Evolutionary conservation across 1,140 invertebrate species (phyloP).

Genomic region (Protaetia brevitarsis): DNA sequence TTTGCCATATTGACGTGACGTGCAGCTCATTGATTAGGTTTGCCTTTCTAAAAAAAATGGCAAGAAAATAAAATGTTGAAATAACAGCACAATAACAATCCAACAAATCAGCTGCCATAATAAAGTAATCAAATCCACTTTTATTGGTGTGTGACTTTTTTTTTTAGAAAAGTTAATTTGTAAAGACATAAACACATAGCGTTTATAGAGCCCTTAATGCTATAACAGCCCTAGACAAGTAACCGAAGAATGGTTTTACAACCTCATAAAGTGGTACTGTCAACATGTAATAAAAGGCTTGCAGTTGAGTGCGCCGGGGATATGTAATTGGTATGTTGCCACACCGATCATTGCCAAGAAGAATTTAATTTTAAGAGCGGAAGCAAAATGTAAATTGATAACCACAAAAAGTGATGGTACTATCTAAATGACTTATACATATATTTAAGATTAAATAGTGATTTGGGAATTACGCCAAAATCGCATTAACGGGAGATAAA

Average conservation of each 20-base stretch:
- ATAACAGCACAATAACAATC: not conserved
- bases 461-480: no score
- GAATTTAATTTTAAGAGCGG: not conserved
- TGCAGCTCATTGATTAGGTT: not conserved
- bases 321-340: conserved; percentile 33
- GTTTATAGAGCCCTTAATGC: conserved; percentile 18
- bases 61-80: not conserved
- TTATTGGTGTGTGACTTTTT: not conserved
- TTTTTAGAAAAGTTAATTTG: conserved; percentile 9
- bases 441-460: not conserved
- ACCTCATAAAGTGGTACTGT: conserved; percentile 33
- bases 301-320: conserved; percentile 22
- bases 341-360: conserved; percentile 1
- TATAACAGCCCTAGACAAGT: conserved; percentile 17
- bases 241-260: conserved; percentile 32
- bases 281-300: conserved; percentile 34
- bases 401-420: not conserved
- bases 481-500: no score
- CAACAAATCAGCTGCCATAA: not conserved
- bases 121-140: conserved; percentile 1
- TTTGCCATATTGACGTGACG: no score
- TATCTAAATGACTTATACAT: no score
- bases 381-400: not conserved
- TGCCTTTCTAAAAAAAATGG: not conserved
- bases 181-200: conserved; percentile 7